Percentiles rank a stretch among this genome's conserved stretches.
phyloP scores from a whole-genome alignment of 2,797 vertebrate species.

The Myotis planiceps region DNA sequence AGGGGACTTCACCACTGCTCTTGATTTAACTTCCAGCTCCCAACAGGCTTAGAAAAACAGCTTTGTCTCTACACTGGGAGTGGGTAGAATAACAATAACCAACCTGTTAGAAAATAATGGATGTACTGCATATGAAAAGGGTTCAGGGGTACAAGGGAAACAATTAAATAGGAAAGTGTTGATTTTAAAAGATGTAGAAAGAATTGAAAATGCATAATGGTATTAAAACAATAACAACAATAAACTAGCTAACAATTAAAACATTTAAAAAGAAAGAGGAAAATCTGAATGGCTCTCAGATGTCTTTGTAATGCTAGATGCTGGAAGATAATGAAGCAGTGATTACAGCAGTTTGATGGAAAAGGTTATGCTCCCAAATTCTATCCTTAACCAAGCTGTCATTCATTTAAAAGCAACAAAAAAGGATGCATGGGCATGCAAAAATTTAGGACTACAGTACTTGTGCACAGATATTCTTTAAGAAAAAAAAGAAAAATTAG shows the following conservation, averaged over 20 bases:
- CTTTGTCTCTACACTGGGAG: not conserved
- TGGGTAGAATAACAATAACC: not conserved
- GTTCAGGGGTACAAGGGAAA: not conserved
- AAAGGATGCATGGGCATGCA: not conserved
- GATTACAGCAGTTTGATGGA: not conserved
- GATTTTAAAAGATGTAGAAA: conserved; percentile 28
- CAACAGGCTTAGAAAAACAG: not conserved
- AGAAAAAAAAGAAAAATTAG: not conserved
- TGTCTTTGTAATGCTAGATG: conserved; percentile 23
- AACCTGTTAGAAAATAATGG: conserved; percentile 23
- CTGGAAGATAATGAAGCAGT: conserved; percentile 38
- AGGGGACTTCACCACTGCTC: not conserved
- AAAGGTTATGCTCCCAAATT: not conserved
- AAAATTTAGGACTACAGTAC: not conserved
- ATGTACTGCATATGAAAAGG: not conserved
- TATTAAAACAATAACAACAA: conserved; percentile 15
- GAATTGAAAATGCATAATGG: conserved; percentile 23
- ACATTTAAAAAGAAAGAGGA: not conserved
- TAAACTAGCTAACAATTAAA: not conserved
- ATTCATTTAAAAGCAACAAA: conserved; percentile 41
- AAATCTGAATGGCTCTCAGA: not conserved
- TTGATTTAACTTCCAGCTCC: not conserved
- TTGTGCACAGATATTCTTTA: not conserved
- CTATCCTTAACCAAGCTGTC: not conserved
- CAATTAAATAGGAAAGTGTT: conserved; percentile 40